Percentiles rank a stretch among this genome's conserved stretches.
Evolutionary conservation across 53 echinoderm and acorn worm species (phyloP).

Genomic region (Paracentrotus lividus): DNA sequence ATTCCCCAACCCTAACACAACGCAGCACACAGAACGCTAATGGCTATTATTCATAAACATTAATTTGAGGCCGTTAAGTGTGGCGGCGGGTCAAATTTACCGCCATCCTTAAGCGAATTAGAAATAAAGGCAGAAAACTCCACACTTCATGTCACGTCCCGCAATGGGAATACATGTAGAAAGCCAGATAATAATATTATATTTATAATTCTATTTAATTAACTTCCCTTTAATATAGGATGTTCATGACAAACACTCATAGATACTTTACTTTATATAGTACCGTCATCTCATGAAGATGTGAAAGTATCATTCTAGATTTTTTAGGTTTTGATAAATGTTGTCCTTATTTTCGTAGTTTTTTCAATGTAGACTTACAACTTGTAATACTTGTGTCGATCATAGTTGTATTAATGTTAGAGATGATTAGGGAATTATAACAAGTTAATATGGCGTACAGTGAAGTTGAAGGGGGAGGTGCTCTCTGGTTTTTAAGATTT

Average conservation of each 20-base stretch:
- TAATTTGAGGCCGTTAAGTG: conserved; percentile 55
- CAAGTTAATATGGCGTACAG: not conserved
- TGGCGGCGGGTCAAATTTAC: conserved; percentile 46
- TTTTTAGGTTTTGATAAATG: not conserved
- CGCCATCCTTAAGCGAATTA: conserved; percentile 8
- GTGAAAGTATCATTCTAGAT: not conserved
- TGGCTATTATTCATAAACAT: conserved; percentile 59
- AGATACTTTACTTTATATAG: not conserved
- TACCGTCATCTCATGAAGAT: not conserved
- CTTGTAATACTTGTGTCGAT: too few species aligned
- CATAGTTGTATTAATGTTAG: not conserved
- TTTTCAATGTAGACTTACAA: not conserved
- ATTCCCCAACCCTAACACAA: not conserved
- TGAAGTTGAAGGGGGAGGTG: not conserved
- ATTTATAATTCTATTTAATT: conserved; percentile 52
- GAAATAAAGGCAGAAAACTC: not conserved
- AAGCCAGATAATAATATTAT: not conserved
- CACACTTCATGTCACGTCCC: not conserved
- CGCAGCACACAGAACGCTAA: not conserved
- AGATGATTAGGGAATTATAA: not conserved
- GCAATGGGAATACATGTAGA: not conserved
- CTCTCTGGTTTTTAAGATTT: not conserved
- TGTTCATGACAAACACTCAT: not conserved
- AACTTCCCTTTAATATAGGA: not conserved
- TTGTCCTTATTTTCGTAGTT: not conserved